Evolutionary conservation across 1,140 invertebrate genomes (phyloP).

Genomic region (Arctopsyche grandis): DNA sequence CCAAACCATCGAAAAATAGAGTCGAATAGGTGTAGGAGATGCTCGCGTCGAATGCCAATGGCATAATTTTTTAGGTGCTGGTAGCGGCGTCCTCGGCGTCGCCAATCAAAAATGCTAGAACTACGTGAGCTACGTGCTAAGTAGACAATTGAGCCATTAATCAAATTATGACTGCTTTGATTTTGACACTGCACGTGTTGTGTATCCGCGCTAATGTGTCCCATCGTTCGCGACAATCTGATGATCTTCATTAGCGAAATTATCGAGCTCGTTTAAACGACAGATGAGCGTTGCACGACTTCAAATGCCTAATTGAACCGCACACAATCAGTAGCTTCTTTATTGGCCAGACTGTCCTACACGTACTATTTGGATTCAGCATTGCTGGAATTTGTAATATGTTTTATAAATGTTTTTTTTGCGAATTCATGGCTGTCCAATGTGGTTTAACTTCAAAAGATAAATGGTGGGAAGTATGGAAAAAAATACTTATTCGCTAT

Average conservation of each 20-base stretch:
- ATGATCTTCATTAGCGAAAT: background rate
- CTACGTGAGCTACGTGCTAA: background rate
- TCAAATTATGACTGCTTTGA: background rate
- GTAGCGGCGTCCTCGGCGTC: background rate
- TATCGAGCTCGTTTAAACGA: background rate
- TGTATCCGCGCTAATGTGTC: background rate
- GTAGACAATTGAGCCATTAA: background rate
- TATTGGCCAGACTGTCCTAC: too few relatives aligned
- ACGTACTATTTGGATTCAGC: too few relatives aligned
- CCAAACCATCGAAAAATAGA: constrained; percentile 1
- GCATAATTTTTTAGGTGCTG: background rate
- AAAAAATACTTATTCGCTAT: too few relatives aligned
- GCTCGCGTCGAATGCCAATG: background rate
- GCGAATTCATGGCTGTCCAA: too few relatives aligned
- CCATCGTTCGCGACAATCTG: background rate
- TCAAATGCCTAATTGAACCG: too few relatives aligned
- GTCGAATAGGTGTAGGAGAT: background rate
- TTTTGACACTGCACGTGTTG: background rate
- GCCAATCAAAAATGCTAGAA: background rate
- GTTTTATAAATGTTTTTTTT: too few relatives aligned
- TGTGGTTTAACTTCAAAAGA: too few relatives aligned
- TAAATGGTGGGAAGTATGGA: too few relatives aligned
- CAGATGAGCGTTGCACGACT: too few relatives aligned
- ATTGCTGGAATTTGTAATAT: too few relatives aligned
- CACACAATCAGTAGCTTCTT: too few relatives aligned